Percentiles rank a stretch among this genome's conserved stretches.
These are phyloP conservation scores for Apogon hyalosoma DNA, from an alignment of 2,797 vertebrate species.

Conservation along the genomic window DNA sequence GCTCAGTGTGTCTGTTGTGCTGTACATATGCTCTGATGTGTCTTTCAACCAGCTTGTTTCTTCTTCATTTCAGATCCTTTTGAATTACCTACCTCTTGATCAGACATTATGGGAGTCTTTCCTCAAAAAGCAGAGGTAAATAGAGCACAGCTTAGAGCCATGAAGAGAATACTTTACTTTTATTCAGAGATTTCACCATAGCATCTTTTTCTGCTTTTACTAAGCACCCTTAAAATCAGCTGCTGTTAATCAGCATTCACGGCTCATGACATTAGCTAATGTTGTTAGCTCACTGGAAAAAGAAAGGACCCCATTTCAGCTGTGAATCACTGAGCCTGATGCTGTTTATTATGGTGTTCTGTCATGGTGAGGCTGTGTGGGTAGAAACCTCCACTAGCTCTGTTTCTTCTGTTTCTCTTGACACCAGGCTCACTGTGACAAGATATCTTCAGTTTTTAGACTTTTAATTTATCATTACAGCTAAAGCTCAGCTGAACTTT, in stretches of 20 bases:
- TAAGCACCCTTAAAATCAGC: constrained; percentile 4
- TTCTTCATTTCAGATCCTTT: constrained; percentile 86
- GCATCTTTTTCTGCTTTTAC: neutral
- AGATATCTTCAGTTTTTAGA: too few species aligned
- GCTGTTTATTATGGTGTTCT: constrained; percentile 21
- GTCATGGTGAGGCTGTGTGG: neutral
- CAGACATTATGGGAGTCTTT: constrained; percentile 91
- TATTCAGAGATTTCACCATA: neutral
- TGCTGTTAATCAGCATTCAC: neutral
- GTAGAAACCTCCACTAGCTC: neutral
- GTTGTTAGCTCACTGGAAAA: neutral
- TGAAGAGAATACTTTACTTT: neutral
- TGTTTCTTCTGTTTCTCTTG: neutral
- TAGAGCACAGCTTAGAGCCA: neutral
- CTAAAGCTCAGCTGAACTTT: too few species aligned
- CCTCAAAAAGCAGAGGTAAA: constrained; percentile 94
- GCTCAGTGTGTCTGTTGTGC: too few species aligned
- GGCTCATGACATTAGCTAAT: constrained; percentile 21
- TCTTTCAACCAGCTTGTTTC: neutral
- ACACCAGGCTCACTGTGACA: too few species aligned
- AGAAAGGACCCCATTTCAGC: neutral
- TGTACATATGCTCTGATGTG: neutral
- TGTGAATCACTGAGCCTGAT: constrained; percentile 22
- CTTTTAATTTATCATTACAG: too few species aligned
- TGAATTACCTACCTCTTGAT: constrained; percentile 95